Conservation (phyloP, 2,797 vertebrate species). For the Phoeniculus purpureus region DNA sequence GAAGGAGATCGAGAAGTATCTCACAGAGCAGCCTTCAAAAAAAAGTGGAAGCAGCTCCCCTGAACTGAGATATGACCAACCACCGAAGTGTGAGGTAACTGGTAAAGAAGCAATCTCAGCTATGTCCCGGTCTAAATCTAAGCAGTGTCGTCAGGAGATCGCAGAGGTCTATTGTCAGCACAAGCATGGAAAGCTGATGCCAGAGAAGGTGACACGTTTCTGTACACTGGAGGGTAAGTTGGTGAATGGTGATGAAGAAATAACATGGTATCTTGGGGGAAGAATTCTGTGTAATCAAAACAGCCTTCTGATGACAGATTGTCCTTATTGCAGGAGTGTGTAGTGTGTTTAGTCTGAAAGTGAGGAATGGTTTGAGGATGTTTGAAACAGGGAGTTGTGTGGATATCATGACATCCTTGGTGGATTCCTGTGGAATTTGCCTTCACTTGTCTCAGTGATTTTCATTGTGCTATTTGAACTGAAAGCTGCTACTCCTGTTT, state of each 20-base stretch:
- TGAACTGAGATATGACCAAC: slow-evolving; percentile 86
- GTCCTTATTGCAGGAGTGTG: neutral
- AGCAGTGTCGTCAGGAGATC: slow-evolving; percentile 92
- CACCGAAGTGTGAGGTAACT: slow-evolving; percentile 90
- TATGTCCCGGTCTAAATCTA: slow-evolving; percentile 89
- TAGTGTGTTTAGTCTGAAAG: neutral
- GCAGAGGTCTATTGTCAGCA: slow-evolving; percentile 92
- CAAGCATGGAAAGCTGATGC: slow-evolving; percentile 92
- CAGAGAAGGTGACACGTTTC: slow-evolving; percentile 90
- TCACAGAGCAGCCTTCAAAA: slow-evolving; percentile 72
- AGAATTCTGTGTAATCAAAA: neutral
- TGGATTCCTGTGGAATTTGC: neutral
- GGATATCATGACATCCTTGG: neutral
- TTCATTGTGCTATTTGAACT: neutral
- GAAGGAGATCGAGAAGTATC: slow-evolving; percentile 71
- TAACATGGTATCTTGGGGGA: fast-evolving
- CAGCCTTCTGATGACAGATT: neutral
- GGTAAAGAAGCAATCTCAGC: slow-evolving; percentile 97
- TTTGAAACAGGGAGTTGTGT: neutral
- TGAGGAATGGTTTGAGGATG: neutral
- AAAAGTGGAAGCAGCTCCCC: slow-evolving; percentile 73
- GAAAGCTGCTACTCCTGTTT: neutral
- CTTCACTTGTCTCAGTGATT: neutral
- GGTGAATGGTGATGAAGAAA: neutral
- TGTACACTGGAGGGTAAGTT: slow-evolving; percentile 93